Conservation (phyloP, 2,888 invertebrate genomes). For the Uloborus plumipes region DNA sequence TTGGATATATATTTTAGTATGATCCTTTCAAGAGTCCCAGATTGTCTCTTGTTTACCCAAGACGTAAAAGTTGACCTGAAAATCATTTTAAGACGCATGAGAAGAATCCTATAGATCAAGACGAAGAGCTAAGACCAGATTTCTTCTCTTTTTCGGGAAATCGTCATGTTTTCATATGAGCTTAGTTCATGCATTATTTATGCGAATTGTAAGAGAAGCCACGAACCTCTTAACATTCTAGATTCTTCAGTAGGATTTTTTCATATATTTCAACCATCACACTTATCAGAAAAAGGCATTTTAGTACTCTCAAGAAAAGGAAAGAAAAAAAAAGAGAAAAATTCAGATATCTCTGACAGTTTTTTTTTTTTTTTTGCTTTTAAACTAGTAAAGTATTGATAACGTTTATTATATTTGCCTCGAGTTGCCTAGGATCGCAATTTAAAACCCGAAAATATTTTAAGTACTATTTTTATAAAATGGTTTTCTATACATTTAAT, state of each 20-base stretch:
- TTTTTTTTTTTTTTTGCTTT: too few species aligned
- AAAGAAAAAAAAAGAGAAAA: too few species aligned
- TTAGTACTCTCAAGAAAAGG: too few species aligned
- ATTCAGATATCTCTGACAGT: too few species aligned
- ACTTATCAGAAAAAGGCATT: too few species aligned
- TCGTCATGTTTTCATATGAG: neutral
- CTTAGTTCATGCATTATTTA: conserved; percentile 6
- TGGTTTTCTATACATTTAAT: too few species aligned
- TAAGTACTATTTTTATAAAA: too few species aligned
- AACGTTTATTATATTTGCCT: too few species aligned
- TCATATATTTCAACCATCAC: too few species aligned
- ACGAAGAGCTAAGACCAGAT: neutral
- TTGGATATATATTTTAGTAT: neutral
- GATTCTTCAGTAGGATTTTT: neutral
- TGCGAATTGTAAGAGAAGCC: neutral
- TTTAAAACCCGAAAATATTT: too few species aligned
- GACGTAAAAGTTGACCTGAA: neutral
- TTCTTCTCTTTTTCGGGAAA: neutral
- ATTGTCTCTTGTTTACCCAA: conserved; percentile 3
- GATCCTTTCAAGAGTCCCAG: neutral
- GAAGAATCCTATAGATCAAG: neutral
- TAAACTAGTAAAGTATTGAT: too few species aligned
- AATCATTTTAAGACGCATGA: neutral
- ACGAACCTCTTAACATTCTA: neutral
- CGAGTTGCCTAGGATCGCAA: too few species aligned